Percentiles rank a stretch among this genome's conserved stretches.
Conservation (phyloP, 2,888 invertebrate genomes). For the Plebejus melissa region DNA sequence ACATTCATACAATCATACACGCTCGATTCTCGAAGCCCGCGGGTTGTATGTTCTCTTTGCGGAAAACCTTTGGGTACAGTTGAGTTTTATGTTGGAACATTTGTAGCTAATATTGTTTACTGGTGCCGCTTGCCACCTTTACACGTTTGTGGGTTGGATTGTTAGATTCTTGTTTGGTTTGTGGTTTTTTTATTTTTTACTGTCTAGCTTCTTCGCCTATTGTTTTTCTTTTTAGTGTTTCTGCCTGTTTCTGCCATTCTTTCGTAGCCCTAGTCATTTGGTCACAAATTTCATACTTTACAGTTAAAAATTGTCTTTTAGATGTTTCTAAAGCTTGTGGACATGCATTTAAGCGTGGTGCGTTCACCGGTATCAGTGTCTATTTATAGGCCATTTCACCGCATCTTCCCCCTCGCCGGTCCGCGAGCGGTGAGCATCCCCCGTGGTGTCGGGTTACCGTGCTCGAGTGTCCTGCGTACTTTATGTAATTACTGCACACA, state of each 20-base stretch:
- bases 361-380: background rate
- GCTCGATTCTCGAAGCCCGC: background rate
- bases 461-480: conserved; percentile 11
- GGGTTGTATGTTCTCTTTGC: background rate
- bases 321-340: background rate
- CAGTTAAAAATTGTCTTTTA: background rate
- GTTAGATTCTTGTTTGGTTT: background rate
- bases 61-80: background rate
- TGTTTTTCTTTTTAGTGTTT: background rate
- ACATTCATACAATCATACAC: background rate
- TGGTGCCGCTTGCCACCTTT: background rate
- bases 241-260: too few relatives aligned
- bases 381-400: conserved; percentile 18
- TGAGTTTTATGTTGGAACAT: background rate
- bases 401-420: background rate
- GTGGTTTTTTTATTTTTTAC: background rate
- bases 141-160: background rate
- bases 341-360: background rate
- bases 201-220: background rate
- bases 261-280: too few relatives aligned
- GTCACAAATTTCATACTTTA: too few relatives aligned
- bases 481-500: background rate
- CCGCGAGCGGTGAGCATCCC: conserved; percentile 5
- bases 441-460: conserved; percentile 1
- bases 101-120: conserved; percentile 5